These are phyloP conservation scores for Vanessa atalanta DNA, from an alignment of 1,140 invertebrate genomes.

Conservation along the genomic window DNA sequence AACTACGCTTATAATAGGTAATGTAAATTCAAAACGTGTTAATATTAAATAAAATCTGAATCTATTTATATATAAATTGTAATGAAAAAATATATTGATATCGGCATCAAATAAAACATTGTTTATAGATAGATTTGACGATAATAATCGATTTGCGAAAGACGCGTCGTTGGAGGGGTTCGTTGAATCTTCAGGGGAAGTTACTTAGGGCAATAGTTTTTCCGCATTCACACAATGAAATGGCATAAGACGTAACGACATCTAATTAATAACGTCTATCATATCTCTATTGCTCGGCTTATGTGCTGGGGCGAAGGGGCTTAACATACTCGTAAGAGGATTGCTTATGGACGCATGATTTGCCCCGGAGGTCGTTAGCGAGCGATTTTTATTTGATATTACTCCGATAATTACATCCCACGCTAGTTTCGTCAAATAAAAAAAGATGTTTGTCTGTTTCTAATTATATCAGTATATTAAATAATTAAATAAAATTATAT, in stretches of 20 bases:
- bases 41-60: neutral
- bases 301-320: slow-evolving; percentile 57
- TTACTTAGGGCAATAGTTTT: slow-evolving; percentile 60
- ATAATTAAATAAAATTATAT: neutral
- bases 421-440: slow-evolving; percentile 28
- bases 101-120: neutral
- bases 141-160: slow-evolving; percentile 23
- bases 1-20: no score
- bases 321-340: slow-evolving; percentile 70
- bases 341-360: slow-evolving; percentile 75
- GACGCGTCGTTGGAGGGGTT: slow-evolving; percentile 18
- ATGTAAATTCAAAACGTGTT: no score
- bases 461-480: neutral
- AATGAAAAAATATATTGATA: neutral
- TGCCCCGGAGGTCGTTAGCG: slow-evolving; percentile 65
- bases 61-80: neutral
- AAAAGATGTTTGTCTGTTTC: slow-evolving; percentile 6
- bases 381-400: slow-evolving; percentile 63
- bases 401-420: slow-evolving; percentile 44
- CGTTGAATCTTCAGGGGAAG: slow-evolving; percentile 41
- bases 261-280: slow-evolving; percentile 80
- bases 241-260: slow-evolving; percentile 77
- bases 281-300: slow-evolving; percentile 77
- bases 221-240: slow-evolving; percentile 73
- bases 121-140: slow-evolving; percentile 19